phyloP scores from a whole-genome alignment of 2,888 invertebrate genomes.

The Thumatha senex region DNA sequence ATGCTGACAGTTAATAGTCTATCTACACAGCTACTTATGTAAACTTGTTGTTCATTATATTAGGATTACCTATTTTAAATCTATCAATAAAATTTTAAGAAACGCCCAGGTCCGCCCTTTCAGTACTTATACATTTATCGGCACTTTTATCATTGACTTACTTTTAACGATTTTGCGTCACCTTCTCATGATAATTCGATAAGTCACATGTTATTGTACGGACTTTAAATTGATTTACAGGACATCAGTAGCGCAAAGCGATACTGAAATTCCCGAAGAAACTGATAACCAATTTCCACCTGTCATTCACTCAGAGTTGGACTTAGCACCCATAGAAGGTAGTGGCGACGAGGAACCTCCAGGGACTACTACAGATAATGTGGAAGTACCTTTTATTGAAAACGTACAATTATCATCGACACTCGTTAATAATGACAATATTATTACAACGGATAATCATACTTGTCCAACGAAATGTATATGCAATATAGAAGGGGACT shows the following conservation, averaged over 20 bases:
- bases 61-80: too few species aligned
- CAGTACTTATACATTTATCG: constrained; percentile 57
- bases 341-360: constrained; percentile 59
- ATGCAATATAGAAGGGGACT: constrained; percentile 63
- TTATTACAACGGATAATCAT: constrained; percentile 29
- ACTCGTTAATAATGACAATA: constrained; percentile 33
- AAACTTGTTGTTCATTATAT: too few species aligned
- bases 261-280: constrained; percentile 67
- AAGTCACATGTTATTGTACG: constrained; percentile 58
- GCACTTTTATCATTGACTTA: constrained; percentile 62
- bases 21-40: too few species aligned
- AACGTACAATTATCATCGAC: constrained; percentile 45
- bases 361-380: constrained; percentile 40
- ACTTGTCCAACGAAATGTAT: constrained; percentile 64
- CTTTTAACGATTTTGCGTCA: constrained; percentile 70
- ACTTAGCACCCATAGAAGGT: constrained; percentile 52
- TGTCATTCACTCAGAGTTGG: constrained; percentile 54
- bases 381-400: constrained; percentile 41
- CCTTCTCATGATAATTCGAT: constrained; percentile 63
- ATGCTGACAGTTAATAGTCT: too few species aligned
- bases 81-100: constrained; percentile 30
- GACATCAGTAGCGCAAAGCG: constrained; percentile 53
- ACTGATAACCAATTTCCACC: constrained; percentile 71
- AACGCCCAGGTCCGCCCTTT: constrained; percentile 59
- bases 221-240: constrained; percentile 42